Percentiles rank a stretch among this genome's conserved stretches.
phyloP scores from a whole-genome alignment of 2,888 invertebrate genomes.

The Epinotia ramella region DNA sequence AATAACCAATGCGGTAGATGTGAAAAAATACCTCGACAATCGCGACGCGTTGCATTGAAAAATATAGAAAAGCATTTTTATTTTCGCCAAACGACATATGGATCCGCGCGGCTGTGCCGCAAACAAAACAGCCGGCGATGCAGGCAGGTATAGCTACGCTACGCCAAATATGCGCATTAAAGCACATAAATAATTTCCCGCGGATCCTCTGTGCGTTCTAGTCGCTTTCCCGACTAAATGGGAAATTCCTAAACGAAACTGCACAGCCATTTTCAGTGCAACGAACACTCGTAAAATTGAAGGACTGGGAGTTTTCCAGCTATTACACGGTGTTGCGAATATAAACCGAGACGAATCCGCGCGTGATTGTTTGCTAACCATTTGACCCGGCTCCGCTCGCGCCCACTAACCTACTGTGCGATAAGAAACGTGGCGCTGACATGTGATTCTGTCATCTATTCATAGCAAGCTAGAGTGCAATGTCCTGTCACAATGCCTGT shows the following conservation, averaged over 20 bases:
- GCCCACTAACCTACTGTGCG: conserved; percentile 80
- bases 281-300: conserved; percentile 59
- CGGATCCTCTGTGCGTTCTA: conserved; percentile 42
- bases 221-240: conserved; percentile 43
- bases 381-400: conserved; percentile 78
- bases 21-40: conserved; percentile 16
- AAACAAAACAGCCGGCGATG: conserved; percentile 42
- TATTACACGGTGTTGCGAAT: conserved; percentile 71
- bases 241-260: conserved; percentile 53
- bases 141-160: conserved; percentile 39
- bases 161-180: conserved; percentile 44
- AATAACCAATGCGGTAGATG: background rate
- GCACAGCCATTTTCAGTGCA: conserved; percentile 61
- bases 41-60: conserved; percentile 30
- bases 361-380: conserved; percentile 74
- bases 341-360: conserved; percentile 74
- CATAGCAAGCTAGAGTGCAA: conserved; percentile 62
- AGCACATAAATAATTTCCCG: conserved; percentile 46
- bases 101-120: conserved; percentile 16
- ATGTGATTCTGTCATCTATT: conserved; percentile 67
- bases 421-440: conserved; percentile 60
- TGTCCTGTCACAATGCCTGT: conserved; percentile 68
- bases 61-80: conserved; percentile 35
- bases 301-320: conserved; percentile 67
- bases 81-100: conserved; percentile 34